These are phyloP conservation scores for Eupsilia transversa DNA, from an alignment of 2,888 invertebrate species.

Conservation along the genomic window DNA sequence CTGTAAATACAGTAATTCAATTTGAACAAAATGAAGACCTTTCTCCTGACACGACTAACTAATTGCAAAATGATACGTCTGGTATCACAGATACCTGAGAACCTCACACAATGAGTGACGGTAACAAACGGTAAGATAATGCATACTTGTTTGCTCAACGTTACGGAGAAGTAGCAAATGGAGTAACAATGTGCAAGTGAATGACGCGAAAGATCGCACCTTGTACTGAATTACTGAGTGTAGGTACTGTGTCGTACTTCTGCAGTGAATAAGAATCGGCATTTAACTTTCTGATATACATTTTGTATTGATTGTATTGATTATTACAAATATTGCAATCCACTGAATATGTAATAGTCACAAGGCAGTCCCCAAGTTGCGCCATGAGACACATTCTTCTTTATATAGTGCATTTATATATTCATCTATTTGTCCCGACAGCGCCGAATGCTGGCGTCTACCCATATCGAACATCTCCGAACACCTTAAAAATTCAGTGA, in stretches of 20 bases:
- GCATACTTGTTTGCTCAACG: slow-evolving; percentile 51
- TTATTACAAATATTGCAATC: background rate
- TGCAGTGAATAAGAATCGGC: background rate
- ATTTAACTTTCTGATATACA: background rate
- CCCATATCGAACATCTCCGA: background rate
- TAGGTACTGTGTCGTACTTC: background rate
- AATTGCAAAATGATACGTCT: slow-evolving; percentile 62
- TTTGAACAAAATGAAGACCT: slow-evolving; percentile 39
- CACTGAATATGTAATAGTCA: background rate
- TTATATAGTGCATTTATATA: background rate
- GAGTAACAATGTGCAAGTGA: slow-evolving; percentile 10
- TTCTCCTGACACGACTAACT: slow-evolving; percentile 42
- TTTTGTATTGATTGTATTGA: background rate
- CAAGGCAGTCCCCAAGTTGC: background rate
- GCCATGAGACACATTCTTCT: background rate
- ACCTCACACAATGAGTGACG: slow-evolving; percentile 58
- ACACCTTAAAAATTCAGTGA: background rate
- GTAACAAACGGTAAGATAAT: slow-evolving; percentile 58
- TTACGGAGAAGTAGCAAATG: slow-evolving; percentile 33
- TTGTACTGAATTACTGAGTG: background rate
- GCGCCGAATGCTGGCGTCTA: background rate
- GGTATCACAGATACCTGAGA: slow-evolving; percentile 63
- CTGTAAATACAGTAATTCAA: slow-evolving; percentile 12
- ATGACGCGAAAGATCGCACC: background rate
- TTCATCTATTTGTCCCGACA: background rate